Conservation (phyloP, 2,888 invertebrate genomes). For the Capitulum mitella region DNA sequence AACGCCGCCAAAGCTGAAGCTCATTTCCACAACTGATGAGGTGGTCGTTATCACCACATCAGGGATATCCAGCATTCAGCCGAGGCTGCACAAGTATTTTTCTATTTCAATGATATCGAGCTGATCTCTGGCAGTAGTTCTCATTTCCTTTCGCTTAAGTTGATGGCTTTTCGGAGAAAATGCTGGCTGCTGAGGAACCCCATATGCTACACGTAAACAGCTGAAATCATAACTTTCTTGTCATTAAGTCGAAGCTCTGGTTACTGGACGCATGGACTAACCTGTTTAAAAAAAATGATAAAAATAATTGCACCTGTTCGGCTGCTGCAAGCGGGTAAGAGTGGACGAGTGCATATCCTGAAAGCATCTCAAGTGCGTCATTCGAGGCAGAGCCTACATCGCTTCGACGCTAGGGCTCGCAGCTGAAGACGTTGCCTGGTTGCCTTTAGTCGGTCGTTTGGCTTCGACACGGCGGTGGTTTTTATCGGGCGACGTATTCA, state of each 20-base stretch:
- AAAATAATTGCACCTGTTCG: no score
- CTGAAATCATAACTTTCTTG: no score
- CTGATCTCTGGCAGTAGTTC: not conserved
- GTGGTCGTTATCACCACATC: not conserved
- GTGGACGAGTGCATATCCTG: no score
- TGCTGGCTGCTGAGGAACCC: no score
- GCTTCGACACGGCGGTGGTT: not conserved
- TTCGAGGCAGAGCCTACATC: not conserved
- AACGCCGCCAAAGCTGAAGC: not conserved
- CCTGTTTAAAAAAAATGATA: no score
- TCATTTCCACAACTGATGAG: not conserved
- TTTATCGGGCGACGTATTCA: not conserved
- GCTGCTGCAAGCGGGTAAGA: not conserved
- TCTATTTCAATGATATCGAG: conserved; percentile 7
- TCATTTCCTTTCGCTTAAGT: not conserved
- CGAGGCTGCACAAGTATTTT: not conserved
- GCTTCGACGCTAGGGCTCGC: not conserved
- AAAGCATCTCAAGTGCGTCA: no score
- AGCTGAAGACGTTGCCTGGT: not conserved
- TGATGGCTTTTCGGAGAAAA: no score
- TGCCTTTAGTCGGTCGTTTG: conserved; percentile 6
- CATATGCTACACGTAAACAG: no score
- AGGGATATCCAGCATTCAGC: not conserved
- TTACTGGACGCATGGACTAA: no score
- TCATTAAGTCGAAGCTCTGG: no score